These are phyloP conservation scores for Cyprinodon tularosa DNA, from an alignment of 2,113 vertebrate species.

Conservation along the genomic window DNA sequence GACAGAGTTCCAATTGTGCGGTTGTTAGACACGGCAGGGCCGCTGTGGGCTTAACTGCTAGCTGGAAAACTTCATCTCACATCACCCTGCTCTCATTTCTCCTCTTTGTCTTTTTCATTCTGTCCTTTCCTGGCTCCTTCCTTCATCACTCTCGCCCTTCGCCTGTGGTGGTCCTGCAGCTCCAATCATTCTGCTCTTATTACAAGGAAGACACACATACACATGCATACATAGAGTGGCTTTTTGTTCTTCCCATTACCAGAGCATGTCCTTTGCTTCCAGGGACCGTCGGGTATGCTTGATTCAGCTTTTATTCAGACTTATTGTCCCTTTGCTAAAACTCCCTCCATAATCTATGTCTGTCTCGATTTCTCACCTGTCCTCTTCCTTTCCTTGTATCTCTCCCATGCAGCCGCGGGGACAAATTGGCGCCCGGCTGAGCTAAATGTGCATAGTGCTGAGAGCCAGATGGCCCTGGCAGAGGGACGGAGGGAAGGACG, in stretches of 20 bases:
- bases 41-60: constrained; percentile 53
- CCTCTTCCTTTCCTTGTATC: constrained; percentile 38
- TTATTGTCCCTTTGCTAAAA: constrained; percentile 33
- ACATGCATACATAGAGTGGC: constrained; percentile 24
- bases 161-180: constrained; percentile 61
- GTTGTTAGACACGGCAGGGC: constrained; percentile 57
- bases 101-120: constrained; percentile 41
- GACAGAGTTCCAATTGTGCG: constrained; percentile 65
- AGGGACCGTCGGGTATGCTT: constrained; percentile 38
- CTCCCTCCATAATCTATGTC: constrained; percentile 24
- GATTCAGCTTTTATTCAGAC: constrained; percentile 33
- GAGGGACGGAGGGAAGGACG: constrained; percentile 56
- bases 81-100: constrained; percentile 21
- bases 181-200: constrained; percentile 65
- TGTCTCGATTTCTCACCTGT: constrained; percentile 32
- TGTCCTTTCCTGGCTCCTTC: constrained; percentile 48
- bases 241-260: constrained; percentile 45
- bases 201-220: constrained; percentile 34
- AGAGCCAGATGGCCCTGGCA: constrained; percentile 76
- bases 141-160: constrained; percentile 50
- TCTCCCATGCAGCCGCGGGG: constrained; percentile 54
- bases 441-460: constrained; percentile 74
- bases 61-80: constrained; percentile 60
- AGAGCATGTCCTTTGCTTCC: constrained; percentile 46
- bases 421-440: constrained; percentile 73